phyloP scores from a whole-genome alignment of 2,888 invertebrate genomes.

The Cephus spinipes region DNA sequence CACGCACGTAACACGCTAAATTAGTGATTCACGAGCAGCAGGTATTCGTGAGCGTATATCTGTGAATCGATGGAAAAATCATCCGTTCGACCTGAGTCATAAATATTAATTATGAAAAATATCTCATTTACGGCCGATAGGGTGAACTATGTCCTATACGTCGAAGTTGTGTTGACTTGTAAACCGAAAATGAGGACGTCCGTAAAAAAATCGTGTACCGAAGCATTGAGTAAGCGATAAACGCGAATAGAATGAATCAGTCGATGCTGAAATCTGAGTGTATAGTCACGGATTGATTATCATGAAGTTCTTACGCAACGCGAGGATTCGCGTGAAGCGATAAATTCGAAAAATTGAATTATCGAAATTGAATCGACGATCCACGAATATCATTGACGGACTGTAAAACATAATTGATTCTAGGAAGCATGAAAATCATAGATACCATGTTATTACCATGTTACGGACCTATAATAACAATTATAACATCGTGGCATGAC shows the following conservation, averaged over 20 bases:
- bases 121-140: too few relatives aligned
- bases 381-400: neutral
- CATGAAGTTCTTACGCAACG: neutral
- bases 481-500: too few relatives aligned
- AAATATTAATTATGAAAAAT: neutral
- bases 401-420: neutral
- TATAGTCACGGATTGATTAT: neutral
- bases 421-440: neutral
- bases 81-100: too few relatives aligned
- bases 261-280: neutral
- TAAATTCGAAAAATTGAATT: neutral
- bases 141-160: too few relatives aligned
- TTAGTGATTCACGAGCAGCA: too few relatives aligned
- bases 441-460: neutral
- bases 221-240: neutral
- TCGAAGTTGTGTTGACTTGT: neutral
- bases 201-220: neutral
- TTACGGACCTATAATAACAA: neutral
- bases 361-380: too few relatives aligned
- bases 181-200: neutral
- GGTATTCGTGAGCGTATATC: too few relatives aligned
- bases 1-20: too few relatives aligned
- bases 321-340: neutral
- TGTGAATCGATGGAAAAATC: too few relatives aligned
- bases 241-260: neutral